Evolutionary conservation across 1,140 invertebrate genomes (phyloP), one percentile per base, ranked within the genome.

Genomic region (Tetragnatha versicolor): DNA sequence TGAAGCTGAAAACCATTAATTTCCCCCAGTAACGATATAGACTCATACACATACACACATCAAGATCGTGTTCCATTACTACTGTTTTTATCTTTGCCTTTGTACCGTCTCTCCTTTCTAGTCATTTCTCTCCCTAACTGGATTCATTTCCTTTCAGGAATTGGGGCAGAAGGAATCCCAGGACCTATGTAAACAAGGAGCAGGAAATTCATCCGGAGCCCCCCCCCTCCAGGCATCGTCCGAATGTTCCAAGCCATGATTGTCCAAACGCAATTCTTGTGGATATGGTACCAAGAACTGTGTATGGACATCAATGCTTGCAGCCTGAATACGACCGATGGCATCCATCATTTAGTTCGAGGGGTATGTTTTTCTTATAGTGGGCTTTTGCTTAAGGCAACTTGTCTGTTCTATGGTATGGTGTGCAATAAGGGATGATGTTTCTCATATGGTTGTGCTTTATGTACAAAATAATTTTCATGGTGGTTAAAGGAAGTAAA

Each of bases 231-330:
- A 47, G 42, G 20, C 37, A 9, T 45, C 55, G 73, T 39, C 31
- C 66, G 73, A 80, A n/a, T n/a, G 63, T 81, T 81, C 69, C 81
- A 84, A 83, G 83, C 84, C 82, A 81, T 85, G 84, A 85, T 85
- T 85, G 84, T 85, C 84, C 84, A 85, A 85, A 85, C 84, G 84
- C 84, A 85, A 85, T 85, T 85, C 84, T 85, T 85, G 84, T 84
- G 42, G 22, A 79, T 78, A 75, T 47, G 77, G 53, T 77, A 82
- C 39, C 84, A 85, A 85, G 84, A 83, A 83, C 84, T 85, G 83
- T 84, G 84, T 83, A 80, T 81, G 84, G 84, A 85, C 84, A 85
- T 85, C 84, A 85, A 73, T 82, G 78, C 79, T 79, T 76, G 70
- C 31, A 66, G 76, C 76, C 75, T 58, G 75, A 78, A 29, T 49